These are phyloP conservation scores for Sebastes hubbsi DNA, from an alignment of 2,797 vertebrate genomes.

Conservation along the genomic window DNA sequence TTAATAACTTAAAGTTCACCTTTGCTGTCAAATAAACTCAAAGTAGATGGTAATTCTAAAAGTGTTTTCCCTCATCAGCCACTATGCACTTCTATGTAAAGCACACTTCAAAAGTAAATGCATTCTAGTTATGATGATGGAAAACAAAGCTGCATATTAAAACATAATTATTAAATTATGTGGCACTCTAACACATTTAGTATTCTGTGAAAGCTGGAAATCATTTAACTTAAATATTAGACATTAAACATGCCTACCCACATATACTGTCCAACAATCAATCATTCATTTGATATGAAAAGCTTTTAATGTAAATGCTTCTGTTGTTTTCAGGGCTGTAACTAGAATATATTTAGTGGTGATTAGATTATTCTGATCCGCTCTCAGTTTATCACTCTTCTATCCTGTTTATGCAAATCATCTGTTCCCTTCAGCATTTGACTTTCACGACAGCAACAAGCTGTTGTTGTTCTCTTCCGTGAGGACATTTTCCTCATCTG, in stretches of 20 bases:
- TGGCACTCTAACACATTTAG: not conserved
- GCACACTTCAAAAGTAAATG: not conserved
- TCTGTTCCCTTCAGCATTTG: slow-evolving; percentile 44
- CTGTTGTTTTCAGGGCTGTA: not conserved
- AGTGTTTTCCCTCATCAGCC: not conserved
- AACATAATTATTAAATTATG: not conserved
- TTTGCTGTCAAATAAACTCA: not conserved
- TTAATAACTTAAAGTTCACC: not conserved
- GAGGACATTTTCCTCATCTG: slow-evolving; percentile 2
- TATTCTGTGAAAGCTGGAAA: not conserved
- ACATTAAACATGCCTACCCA: not conserved
- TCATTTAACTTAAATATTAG: not conserved
- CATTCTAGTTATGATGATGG: not conserved
- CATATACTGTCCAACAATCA: not conserved
- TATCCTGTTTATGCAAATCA: slow-evolving; percentile 42
- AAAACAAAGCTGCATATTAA: not conserved
- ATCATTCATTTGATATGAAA: not conserved
- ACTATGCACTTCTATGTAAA: not conserved
- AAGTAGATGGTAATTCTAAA: not conserved
- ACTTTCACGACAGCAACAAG: slow-evolving; percentile 18
- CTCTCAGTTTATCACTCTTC: slow-evolving; percentile 10
- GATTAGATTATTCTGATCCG: not conserved
- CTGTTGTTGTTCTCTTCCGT: slow-evolving; percentile 3
- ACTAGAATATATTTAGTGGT: not conserved
- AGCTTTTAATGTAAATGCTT: not conserved